These are phyloP conservation scores for Brachyistius frenatus DNA, from an alignment of 2,113 vertebrate species.

Conservation along the genomic window DNA sequence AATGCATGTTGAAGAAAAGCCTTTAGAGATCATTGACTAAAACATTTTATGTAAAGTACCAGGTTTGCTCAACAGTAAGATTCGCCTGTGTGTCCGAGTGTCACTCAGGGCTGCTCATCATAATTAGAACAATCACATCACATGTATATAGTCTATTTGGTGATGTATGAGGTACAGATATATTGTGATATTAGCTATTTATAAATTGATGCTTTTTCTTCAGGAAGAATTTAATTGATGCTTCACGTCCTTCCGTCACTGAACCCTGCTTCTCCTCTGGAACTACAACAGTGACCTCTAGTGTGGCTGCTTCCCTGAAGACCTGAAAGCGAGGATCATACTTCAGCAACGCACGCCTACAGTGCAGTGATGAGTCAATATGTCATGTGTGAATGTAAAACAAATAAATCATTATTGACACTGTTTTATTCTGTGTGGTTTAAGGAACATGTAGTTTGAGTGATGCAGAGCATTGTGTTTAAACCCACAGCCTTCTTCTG, in stretches of 20 bases:
- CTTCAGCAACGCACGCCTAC: not conserved
- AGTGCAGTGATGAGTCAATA: not conserved
- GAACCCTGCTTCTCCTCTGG: slow-evolving; percentile 30
- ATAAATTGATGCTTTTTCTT: not conserved
- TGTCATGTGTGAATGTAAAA: not conserved
- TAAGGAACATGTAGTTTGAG: not conserved
- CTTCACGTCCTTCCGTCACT: slow-evolving; percentile 2
- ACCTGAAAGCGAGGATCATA: not conserved
- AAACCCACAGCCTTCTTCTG: slow-evolving; percentile 9
- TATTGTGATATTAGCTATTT: not conserved
- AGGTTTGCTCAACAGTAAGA: not conserved
- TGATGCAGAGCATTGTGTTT: not conserved
- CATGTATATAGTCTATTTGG: not conserved
- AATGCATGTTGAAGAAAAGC: not conserved
- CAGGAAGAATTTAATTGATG: slow-evolving; percentile 10
- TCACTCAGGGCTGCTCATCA: not conserved
- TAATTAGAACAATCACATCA: not conserved
- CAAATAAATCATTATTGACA: not conserved
- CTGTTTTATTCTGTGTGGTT: not conserved
- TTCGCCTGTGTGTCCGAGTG: not conserved
- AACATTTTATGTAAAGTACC: not conserved
- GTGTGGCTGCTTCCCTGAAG: slow-evolving; percentile 71
- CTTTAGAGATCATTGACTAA: not conserved
- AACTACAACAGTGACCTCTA: slow-evolving; percentile 88
- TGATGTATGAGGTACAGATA: slow-evolving; percentile 18